Evolutionary conservation across 1,140 invertebrate genomes (phyloP), one percentile per base, ranked within the genome.

Genomic region (Nomia melanderi): DNA sequence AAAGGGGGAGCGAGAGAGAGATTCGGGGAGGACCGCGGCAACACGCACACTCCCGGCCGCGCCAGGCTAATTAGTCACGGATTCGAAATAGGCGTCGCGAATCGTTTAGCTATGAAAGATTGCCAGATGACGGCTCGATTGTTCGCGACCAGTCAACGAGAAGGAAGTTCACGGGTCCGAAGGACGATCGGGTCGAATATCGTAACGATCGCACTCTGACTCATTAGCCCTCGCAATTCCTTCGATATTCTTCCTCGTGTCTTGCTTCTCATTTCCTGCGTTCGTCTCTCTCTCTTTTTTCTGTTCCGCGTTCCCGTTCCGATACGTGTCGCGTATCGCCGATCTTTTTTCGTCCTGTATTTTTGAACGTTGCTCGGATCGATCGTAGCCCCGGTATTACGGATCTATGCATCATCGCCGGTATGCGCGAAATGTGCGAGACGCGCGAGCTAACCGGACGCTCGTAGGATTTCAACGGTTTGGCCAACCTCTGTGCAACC

Each of bases 401-500:
- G 33, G 33, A 36, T 36, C 33, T 36, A n/a, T n/a, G n/a, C n/a
- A n/a, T n/a, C n/a, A n/a, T n/a, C n/a, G n/a, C n/a, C n/a, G n/a
- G n/a, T n/a, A n/a, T n/a, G n/a, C n/a, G n/a, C n/a, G n/a, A n/a
- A n/a, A n/a, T n/a, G n/a, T n/a, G n/a, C n/a, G n/a, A n/a, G 8
- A 8, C 36, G 36, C 36, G 36, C 36, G 36, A 12, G 6, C 36
- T 8, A 39, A 39, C 12, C 31, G 44, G 2, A 57, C n/a, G 47
- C n/a, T 8, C 47, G 47, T 50, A 44, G 41, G 20, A 7, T 50
- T 50, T 20, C 5, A 50, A 50, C 47, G 17, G 36, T 71, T 41
- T 80, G 82, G 86, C 88, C 83, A 88, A 89, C 87, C 83, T 92
- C 90, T 78, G 78, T 87, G 74, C 75, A 73, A 69, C 81, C 87